Base-by-base conservation (phyloP, 2,113 vertebrate genomes). In the Cichladusa arquata region DNA sequence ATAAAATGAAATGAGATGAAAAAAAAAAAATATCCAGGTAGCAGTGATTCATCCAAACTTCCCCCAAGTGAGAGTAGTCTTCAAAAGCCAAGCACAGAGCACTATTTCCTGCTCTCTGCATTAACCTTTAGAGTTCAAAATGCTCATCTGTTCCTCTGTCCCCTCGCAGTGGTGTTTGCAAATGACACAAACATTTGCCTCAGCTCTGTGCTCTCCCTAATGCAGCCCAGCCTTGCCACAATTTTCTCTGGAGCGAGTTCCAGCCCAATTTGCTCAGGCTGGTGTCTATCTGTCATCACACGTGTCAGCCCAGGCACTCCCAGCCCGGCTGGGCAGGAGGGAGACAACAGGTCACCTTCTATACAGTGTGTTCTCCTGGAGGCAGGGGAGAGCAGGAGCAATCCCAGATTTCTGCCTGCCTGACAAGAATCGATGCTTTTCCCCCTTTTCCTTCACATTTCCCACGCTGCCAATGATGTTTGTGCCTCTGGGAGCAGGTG, bases 261-360 rank as follows among this genome's bases (percentile, higher is more conserved):
- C 89, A 95, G 96, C 78, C 29, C 66, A 67, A 3, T 92, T 94
- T 96, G 74, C 87, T 87, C 92, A 18, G 28, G 56, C 90, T 96
- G 92, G 65, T 9, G n/a, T 72, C 83, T 91, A 4, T 91, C 91
- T 94, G 85, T 80, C 95, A 95, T 17, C 9, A 4, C 70, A 34
- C 2, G 54, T 94, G 95, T 42, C 95, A 96, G 94, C 85, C 7
- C 50, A 64, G 80, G 15, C 54, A 14, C 79, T 66, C 86, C 36
- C 77, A 47, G 73, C 81, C 81, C 14, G 1, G 22, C 20, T 13
- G n/a, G 73, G 47, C 72, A 84, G 80, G 17, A 26, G 81, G 60
- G 81, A 95, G 47, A 86, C 77, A 70, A 73, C 92, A 95, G 87
- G 85, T 95, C 92, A 96, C 87, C 66, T 92, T 93, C 62, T 29